phyloP scores from a whole-genome alignment of 2,113 vertebrate species.

The Phalacrocorax carbo region DNA sequence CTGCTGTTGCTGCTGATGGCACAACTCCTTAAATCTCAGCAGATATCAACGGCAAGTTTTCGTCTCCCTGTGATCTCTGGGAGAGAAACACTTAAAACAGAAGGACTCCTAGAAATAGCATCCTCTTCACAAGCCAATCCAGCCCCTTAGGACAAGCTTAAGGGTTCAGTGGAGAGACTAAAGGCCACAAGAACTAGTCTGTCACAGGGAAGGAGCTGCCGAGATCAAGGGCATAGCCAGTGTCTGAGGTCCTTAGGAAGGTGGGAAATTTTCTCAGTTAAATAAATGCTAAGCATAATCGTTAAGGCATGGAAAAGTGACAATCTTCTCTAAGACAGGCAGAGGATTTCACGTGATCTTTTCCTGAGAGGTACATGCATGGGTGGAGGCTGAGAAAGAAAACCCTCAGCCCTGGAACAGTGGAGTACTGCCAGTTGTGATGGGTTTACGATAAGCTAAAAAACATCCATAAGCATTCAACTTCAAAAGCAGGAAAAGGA shows the following conservation, averaged over 20 bases:
- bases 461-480: conserved; percentile 39
- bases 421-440: conserved; percentile 4
- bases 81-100: not conserved
- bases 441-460: conserved; percentile 41
- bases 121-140: not conserved
- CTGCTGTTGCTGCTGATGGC: not conserved
- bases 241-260: conserved; percentile 8
- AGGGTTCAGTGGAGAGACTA: not conserved
- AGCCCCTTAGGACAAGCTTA: not conserved
- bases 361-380: not conserved
- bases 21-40: not conserved
- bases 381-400: conserved; percentile 66
- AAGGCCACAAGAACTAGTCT: not conserved
- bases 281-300: not conserved
- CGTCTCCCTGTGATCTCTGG: not conserved
- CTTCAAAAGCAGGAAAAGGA: conserved; percentile 57
- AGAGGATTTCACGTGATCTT: not conserved
- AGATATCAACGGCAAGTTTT: not conserved
- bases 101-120: not conserved
- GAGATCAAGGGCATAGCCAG: conserved; percentile 29
- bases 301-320: not conserved
- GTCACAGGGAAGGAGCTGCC: not conserved
- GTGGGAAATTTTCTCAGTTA: conserved; percentile 5
- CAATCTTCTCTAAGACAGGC: not conserved
- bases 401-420: conserved; percentile 23